A percentile compares a stretch with the other conserved stretches of the same genome.
These are phyloP conservation scores for Craseonycteris thonglongyai DNA, from an alignment of 2,113 vertebrate genomes.

Conservation along the genomic window DNA sequence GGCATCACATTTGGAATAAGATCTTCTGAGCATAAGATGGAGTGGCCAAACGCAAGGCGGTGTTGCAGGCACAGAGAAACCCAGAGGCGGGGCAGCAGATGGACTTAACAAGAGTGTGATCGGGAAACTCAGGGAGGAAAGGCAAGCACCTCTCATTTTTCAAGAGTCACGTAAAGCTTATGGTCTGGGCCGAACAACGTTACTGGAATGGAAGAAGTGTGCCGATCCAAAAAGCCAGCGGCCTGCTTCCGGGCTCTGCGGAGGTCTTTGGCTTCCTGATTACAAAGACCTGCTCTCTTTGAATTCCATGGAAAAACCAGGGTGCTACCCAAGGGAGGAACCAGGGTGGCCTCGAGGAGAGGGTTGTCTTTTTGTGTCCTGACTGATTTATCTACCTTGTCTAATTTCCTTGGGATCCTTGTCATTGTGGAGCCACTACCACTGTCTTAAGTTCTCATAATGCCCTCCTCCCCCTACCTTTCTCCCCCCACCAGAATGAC, in stretches of 20 bases:
- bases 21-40: slow-evolving; percentile 90
- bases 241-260: slow-evolving; percentile 89
- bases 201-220: slow-evolving; percentile 83
- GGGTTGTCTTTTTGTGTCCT: too few relatives aligned
- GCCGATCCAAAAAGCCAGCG: slow-evolving; percentile 79
- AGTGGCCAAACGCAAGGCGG: slow-evolving; percentile 87
- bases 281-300: slow-evolving; percentile 91
- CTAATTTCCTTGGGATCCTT: neutral
- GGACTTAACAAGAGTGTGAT: slow-evolving; percentile 88
- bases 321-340: slow-evolving; percentile 78
- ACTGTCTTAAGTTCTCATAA: neutral
- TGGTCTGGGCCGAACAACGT: slow-evolving; percentile 77
- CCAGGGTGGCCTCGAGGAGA: slow-evolving; percentile 62
- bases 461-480: neutral
- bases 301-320: slow-evolving; percentile 89
- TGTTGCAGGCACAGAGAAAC: slow-evolving; percentile 87
- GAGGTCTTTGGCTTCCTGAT: slow-evolving; percentile 91
- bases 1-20: slow-evolving; percentile 91
- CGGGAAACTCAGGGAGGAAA: slow-evolving; percentile 89
- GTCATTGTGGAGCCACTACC: neutral
- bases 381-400: too few relatives aligned
- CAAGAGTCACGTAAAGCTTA: slow-evolving; percentile 80
- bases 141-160: slow-evolving; percentile 89
- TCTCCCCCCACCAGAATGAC: neutral
- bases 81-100: slow-evolving; percentile 85